These are phyloP conservation scores for Iguana delicatissima DNA, from an alignment of 2,797 vertebrate species.

Conservation along the genomic window DNA sequence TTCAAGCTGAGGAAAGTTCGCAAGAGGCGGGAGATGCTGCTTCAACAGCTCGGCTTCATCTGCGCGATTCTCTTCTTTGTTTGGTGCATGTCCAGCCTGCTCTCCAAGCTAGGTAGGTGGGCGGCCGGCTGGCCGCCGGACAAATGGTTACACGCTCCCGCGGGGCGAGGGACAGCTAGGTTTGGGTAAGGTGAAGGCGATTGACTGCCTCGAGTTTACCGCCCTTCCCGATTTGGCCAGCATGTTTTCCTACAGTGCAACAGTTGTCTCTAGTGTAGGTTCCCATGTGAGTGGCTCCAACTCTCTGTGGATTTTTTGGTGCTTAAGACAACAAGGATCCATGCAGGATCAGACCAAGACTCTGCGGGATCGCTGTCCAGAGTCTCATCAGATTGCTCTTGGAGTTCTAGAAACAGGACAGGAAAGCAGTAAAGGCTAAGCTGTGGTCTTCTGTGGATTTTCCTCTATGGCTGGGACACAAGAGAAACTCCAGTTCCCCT, in stretches of 20 bases:
- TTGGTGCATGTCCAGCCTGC: constrained; percentile 77
- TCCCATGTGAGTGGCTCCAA: not conserved
- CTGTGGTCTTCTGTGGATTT: not conserved
- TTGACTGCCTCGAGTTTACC: not conserved
- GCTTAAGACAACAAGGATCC: not conserved
- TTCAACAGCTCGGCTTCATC: constrained; percentile 80
- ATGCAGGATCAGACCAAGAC: not conserved
- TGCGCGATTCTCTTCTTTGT: constrained; percentile 79
- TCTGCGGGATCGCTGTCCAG: not conserved
- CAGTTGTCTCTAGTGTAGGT: not conserved
- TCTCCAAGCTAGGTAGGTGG: constrained; percentile 76
- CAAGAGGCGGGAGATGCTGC: constrained; percentile 79
- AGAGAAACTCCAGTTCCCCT: not conserved
- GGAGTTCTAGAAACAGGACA: not conserved
- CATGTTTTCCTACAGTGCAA: not conserved
- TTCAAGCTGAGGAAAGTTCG: constrained; percentile 79
- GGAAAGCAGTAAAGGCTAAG: not conserved
- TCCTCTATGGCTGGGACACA: no score
- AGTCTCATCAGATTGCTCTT: not conserved
- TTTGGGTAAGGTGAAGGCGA: not conserved
- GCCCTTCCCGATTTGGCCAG: no score
- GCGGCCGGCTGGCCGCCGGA: not conserved
- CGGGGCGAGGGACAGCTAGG: not conserved
- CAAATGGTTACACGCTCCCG: not conserved
- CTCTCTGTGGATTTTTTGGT: not conserved